These are phyloP conservation scores for Periophthalmus magnuspinnatus DNA, from an alignment of 2,797 vertebrate species.

Conservation along the genomic window DNA sequence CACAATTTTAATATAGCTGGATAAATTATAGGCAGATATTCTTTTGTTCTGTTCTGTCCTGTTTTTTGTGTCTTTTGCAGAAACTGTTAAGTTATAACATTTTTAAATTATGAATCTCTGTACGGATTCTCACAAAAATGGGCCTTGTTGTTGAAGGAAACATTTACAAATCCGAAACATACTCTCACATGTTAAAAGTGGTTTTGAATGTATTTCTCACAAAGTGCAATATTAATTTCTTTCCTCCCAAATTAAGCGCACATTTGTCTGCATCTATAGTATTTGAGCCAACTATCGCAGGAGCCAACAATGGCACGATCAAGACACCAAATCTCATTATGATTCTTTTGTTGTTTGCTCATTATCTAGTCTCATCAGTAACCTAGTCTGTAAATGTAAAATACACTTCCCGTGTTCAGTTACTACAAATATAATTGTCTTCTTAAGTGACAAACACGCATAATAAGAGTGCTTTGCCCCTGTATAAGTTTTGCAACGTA, in stretches of 20 bases:
- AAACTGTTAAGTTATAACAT: no score
- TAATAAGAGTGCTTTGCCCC: no score
- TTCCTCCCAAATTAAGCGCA: not conserved
- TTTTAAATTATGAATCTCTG: conserved; percentile 10
- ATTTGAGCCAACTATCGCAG: conserved; percentile 39
- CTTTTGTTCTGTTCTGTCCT: no score
- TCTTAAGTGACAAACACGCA: not conserved
- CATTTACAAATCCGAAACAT: not conserved
- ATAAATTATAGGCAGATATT: no score
- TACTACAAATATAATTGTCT: not conserved
- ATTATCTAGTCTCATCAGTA: conserved; percentile 44
- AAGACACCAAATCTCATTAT: conserved; percentile 46
- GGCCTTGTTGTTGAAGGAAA: not conserved
- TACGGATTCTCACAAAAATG: not conserved
- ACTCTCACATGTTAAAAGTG: not conserved
- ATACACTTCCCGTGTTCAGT: conserved; percentile 8
- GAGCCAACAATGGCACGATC: conserved; percentile 35
- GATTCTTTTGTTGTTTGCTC: conserved; percentile 32
- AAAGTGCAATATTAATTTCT: not conserved
- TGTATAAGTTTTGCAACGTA: conserved; percentile 3
- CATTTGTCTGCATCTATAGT: conserved; percentile 22
- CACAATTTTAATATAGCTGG: not conserved
- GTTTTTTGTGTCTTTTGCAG: no score
- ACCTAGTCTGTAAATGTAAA: conserved; percentile 15
- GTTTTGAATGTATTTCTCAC: not conserved